These are phyloP conservation scores for Oryzaephilus surinamensis DNA, from an alignment of 1,140 invertebrate species.

Conservation along the genomic window DNA sequence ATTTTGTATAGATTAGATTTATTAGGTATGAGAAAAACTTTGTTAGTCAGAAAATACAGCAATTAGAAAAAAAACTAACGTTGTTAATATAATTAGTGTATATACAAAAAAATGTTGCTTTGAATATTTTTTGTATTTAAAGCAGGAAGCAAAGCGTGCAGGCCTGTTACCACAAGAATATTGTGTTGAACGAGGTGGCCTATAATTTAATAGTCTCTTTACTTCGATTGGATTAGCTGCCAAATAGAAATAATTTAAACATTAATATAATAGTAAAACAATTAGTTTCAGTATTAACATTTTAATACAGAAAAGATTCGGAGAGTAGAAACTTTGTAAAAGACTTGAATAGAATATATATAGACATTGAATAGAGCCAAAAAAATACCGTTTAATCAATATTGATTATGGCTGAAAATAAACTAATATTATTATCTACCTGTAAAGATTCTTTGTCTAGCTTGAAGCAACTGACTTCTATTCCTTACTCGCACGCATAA, in stretches of 20 bases:
- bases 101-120: constrained; percentile 14
- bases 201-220: constrained; percentile 31
- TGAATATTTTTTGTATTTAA: constrained; percentile 10
- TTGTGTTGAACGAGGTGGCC: constrained; percentile 31
- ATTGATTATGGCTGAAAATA: constrained; percentile 11
- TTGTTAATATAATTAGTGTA: neutral
- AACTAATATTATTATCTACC: constrained; percentile 46
- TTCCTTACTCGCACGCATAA: constrained; percentile 82
- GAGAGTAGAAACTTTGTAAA: constrained; percentile 1
- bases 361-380: neutral
- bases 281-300: neutral
- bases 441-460: constrained; percentile 70
- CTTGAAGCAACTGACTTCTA: constrained; percentile 68
- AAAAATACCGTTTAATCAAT: constrained; percentile 8
- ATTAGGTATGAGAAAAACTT: neutral
- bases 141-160: constrained; percentile 25
- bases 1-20: too few species aligned
- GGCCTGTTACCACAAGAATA: constrained; percentile 35
- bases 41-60: neutral
- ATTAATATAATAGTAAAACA: constrained; percentile 1
- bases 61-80: neutral
- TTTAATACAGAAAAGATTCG: too few species aligned
- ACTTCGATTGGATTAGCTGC: constrained; percentile 34
- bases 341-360: neutral
- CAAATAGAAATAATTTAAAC: constrained; percentile 17